Evolutionary conservation across 2,113 vertebrate genomes (phyloP).

Genomic region (Gila orcuttii): DNA sequence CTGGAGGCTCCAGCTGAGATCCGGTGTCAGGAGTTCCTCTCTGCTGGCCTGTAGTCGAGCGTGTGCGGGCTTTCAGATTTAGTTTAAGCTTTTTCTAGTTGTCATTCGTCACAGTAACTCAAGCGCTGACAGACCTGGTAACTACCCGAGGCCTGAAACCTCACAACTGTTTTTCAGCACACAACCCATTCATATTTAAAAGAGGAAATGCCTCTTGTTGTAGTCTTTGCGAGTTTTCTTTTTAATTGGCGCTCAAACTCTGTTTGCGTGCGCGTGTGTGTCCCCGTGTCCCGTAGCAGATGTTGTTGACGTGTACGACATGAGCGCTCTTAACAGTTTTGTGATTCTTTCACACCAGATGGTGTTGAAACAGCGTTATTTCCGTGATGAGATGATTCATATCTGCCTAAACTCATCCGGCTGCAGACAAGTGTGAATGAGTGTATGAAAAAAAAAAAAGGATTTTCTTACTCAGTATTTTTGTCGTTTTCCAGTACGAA

Average conservation of each 20-base stretch:
- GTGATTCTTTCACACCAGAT: slow-evolving; percentile 12
- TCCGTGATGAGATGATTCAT: background rate
- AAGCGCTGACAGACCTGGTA: slow-evolving; percentile 4
- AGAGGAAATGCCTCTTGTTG: too few relatives aligned
- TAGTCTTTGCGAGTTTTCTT: background rate
- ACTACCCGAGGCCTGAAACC: background rate
- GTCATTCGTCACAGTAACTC: slow-evolving; percentile 47
- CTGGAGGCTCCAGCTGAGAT: too few relatives aligned
- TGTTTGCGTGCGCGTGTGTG: background rate
- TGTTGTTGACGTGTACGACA: background rate
- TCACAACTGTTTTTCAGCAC: background rate
- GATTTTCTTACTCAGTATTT: background rate
- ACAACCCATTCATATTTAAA: background rate
- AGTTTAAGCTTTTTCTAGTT: background rate
- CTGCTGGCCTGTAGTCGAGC: background rate
- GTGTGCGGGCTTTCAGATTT: background rate
- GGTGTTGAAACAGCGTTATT: slow-evolving; percentile 7
- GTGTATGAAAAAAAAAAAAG: background rate
- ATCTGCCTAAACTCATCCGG: background rate
- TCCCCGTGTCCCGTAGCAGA: slow-evolving; percentile 12
- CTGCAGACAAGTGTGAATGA: background rate
- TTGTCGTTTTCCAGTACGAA: background rate
- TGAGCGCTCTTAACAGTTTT: slow-evolving; percentile 4
- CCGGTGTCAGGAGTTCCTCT: too few relatives aligned
- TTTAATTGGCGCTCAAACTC: background rate